Percentiles rank a stretch among this genome's conserved stretches.
Conservation (phyloP, 1,140 invertebrate species). For the Orchestia grillus region DNA sequence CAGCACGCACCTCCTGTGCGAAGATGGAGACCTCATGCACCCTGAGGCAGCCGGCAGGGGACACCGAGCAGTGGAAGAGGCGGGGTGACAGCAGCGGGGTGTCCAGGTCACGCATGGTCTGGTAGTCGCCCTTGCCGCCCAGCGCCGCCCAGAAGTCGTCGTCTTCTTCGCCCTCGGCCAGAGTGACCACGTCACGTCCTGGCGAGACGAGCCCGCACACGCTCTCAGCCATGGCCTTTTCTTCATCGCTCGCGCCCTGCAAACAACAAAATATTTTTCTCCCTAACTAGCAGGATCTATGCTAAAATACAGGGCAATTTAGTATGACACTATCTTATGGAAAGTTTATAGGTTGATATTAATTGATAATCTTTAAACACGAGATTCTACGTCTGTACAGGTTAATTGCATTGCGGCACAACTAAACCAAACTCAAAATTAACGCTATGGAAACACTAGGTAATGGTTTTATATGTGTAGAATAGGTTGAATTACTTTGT, state of each 20-base stretch:
- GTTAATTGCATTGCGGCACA: no score
- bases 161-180: constrained; percentile 81
- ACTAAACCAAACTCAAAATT: no score
- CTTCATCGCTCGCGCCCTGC: constrained; percentile 78
- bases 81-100: constrained; percentile 65
- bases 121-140: constrained; percentile 74
- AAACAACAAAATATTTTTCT: background rate
- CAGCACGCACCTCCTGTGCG: constrained; percentile 70
- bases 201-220: constrained; percentile 75
- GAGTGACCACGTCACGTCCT: constrained; percentile 73
- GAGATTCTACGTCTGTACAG: no score
- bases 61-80: constrained; percentile 67
- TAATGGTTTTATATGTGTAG: no score
- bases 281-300: background rate
- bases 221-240: constrained; percentile 76
- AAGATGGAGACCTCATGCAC: constrained; percentile 71
- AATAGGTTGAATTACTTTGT: no score
- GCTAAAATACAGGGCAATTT: constrained; percentile 34
- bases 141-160: constrained; percentile 82
- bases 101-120: constrained; percentile 65
- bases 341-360: no score
- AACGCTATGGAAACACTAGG: no score
- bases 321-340: background rate
- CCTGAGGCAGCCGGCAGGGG: constrained; percentile 70
- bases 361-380: no score